Evolutionary conservation across 1,140 invertebrate genomes (phyloP), one percentile per base, ranked within the genome.

Genomic region (Drosophila lowei): DNA sequence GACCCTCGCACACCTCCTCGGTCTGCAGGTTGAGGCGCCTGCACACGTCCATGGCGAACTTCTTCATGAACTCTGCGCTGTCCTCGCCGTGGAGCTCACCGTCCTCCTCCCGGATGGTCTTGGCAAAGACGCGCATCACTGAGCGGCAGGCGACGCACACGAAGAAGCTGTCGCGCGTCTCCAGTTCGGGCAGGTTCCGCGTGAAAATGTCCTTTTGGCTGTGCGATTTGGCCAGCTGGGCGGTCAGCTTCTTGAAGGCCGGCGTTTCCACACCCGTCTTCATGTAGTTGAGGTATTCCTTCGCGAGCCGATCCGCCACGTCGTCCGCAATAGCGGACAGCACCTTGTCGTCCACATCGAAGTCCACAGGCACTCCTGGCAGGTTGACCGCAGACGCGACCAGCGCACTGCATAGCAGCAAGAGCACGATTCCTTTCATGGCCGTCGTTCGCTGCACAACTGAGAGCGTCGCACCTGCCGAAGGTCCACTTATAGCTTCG

Each of bases 101-200:
- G 0, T 79, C 79, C 44, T 76, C 77, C 0, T 85, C 72, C 2
- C 77, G 71, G 21, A 93, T 84, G 2, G 92, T 76, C 9, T 90
- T 66, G 0, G 93, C 88, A 0, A 93, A 72, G 2, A 92, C 83
- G 6, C 83, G 86, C 9, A 93, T 76, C 6, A 92, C 58, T 25
- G 93, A 92, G 0, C 92, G 91, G 56, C 94, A 95, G 52, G 93
- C 66, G 9, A 93, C 88, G 58, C 94, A 95, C 9, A 92, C 90
- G 1, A 92, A 54, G 44, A 91, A 86, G 30, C 65, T 72, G 42
- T 91, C 90, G 7, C 68, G 42, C 0, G 68, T 43, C 30, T 78
- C 71, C 28, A 90, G 53, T 5, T 90, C 89, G 2, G 70, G 38
- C 50, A 88, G 43, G 23, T 85, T 72, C 34, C 63, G 71, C 18